These are phyloP conservation scores for Mormyrus hasselquistii DNA, from an alignment of 2,797 vertebrate species.

Conservation along the genomic window DNA sequence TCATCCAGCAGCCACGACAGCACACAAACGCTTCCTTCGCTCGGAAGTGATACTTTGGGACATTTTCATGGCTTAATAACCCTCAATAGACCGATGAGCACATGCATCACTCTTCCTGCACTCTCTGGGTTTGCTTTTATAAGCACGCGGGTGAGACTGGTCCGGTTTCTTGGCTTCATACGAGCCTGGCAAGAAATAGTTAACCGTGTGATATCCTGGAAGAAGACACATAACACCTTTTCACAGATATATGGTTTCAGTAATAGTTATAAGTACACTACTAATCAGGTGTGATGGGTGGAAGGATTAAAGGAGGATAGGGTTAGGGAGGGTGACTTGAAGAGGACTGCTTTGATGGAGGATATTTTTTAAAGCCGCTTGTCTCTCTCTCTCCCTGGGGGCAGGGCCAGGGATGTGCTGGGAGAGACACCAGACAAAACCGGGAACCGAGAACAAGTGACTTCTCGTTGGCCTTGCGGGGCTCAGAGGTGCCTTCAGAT, in stretches of 20 bases:
- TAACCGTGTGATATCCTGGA: not conserved
- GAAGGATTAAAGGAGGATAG: not conserved
- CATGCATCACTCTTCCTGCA: not conserved
- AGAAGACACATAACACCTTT: not conserved
- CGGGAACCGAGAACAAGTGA: slow-evolving; percentile 1
- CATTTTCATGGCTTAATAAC: not conserved
- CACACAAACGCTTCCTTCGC: not conserved
- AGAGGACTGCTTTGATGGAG: not conserved
- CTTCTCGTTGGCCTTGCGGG: not conserved
- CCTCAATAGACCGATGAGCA: not conserved
- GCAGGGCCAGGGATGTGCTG: not conserved
- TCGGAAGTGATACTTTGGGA: not conserved
- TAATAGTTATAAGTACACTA: slow-evolving; percentile 1
- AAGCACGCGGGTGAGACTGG: not conserved
- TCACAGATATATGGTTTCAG: not conserved
- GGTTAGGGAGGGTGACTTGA: not conserved
- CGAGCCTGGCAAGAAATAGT: not conserved
- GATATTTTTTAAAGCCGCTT: not conserved
- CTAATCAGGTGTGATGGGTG: not conserved
- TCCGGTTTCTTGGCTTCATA: not conserved
- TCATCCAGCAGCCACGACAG: not conserved
- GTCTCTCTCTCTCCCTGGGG: not conserved
- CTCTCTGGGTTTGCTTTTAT: not conserved
- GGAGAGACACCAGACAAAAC: slow-evolving; percentile 6
- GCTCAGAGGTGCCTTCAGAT: not conserved